Conservation (phyloP, 2,797 vertebrate genomes). For the Siniperca obscura region DNA sequence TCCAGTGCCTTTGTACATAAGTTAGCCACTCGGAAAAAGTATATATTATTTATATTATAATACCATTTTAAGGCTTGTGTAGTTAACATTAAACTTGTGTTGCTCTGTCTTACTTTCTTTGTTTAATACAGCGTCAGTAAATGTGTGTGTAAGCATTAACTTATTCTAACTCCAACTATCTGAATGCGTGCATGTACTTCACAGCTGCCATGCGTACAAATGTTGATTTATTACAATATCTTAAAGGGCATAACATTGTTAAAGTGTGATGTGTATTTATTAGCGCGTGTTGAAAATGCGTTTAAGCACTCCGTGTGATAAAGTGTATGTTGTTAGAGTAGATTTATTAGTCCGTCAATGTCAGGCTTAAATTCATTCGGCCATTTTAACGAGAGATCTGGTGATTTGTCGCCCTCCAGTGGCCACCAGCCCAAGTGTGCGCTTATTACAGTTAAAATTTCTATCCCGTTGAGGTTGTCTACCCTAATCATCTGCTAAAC, state of each 20-base stretch:
- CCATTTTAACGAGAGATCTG: conserved; percentile 37
- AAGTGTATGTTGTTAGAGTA: no score
- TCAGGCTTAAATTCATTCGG: conserved; percentile 6
- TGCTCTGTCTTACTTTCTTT: neutral
- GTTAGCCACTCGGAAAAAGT: no score
- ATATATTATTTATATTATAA: no score
- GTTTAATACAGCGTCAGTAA: neutral
- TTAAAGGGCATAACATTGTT: no score
- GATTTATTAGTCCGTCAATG: neutral
- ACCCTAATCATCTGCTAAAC: neutral
- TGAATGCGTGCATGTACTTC: neutral
- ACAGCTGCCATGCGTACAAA: neutral
- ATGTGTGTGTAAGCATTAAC: accelerated
- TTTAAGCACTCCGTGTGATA: neutral
- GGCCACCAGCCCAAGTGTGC: neutral
- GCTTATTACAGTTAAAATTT: neutral
- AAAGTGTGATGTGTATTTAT: neutral
- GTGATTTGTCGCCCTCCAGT: conserved; percentile 49
- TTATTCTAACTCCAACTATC: neutral
- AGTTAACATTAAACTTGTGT: no score
- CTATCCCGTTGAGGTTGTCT: neutral
- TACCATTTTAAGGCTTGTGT: neutral
- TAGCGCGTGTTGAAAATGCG: accelerated
- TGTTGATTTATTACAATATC: neutral
- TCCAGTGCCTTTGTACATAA: accelerated